phyloP scores from a whole-genome alignment of 2,113 vertebrate species.

The Scalopus aquaticus region DNA sequence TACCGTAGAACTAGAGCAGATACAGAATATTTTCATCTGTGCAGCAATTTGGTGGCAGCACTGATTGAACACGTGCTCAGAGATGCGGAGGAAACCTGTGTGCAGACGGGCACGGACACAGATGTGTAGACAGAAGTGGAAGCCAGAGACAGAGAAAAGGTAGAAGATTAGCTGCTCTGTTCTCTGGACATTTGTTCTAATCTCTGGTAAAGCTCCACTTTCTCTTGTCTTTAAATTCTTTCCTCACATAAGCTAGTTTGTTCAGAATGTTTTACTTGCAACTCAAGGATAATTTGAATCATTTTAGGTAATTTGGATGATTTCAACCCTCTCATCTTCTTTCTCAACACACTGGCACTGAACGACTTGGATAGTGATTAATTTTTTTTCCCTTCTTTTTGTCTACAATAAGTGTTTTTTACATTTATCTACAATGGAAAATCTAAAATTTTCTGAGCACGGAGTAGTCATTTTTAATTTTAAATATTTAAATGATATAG shows the following conservation, averaged over 20 bases:
- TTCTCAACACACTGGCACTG: background rate
- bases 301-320: background rate
- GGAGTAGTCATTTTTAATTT: background rate
- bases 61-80: background rate
- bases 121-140: background rate
- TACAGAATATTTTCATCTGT: background rate
- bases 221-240: background rate
- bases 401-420: background rate
- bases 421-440: background rate
- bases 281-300: background rate
- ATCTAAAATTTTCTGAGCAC: background rate
- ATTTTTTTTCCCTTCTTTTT: background rate
- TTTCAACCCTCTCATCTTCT: background rate
- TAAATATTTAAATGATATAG: background rate
- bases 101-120: background rate
- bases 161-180: background rate
- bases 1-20: background rate
- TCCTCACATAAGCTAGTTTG: background rate
- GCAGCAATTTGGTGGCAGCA: background rate
- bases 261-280: conserved; percentile 13
- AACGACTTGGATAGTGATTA: background rate
- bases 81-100: background rate
- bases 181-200: background rate
- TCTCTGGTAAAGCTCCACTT: background rate
- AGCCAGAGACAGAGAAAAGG: background rate